These are phyloP conservation scores for Aethina tumida DNA, from an alignment of 1,140 invertebrate genomes.

Conservation along the genomic window DNA sequence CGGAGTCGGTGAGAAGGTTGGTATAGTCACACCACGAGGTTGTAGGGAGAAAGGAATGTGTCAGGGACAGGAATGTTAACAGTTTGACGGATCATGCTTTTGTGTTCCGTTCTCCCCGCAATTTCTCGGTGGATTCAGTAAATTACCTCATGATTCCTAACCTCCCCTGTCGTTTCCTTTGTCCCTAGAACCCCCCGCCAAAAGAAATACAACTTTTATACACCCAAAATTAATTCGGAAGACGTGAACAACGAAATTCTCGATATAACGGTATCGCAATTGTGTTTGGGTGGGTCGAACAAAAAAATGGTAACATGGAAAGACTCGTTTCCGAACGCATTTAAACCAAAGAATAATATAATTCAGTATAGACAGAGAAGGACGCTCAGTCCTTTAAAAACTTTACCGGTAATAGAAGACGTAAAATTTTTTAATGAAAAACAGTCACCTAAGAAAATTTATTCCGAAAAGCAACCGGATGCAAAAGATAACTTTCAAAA, in stretches of 20 bases:
- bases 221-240: constrained; percentile 33
- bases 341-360: too few species aligned
- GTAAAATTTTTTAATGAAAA: too few species aligned
- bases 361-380: too few species aligned
- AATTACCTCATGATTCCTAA: too few species aligned
- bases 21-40: constrained; percentile 6
- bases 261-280: constrained; percentile 30
- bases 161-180: too few species aligned
- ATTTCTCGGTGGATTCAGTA: background rate
- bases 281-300: constrained; percentile 5
- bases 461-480: too few species aligned
- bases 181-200: too few species aligned
- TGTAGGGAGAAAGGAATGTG: constrained; percentile 27
- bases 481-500: too few species aligned
- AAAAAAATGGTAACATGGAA: constrained; percentile 32
- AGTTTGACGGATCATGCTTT: constrained; percentile 1
- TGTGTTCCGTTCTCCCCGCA: constrained; percentile 24
- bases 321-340: constrained; percentile 23
- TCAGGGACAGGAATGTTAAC: constrained; percentile 5
- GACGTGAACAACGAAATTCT: constrained; percentile 27
- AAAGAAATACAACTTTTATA: too few species aligned
- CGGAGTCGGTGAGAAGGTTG: constrained; percentile 20
- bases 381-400: too few species aligned
- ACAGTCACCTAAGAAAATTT: too few species aligned
- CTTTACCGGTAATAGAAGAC: too few species aligned